Conservation (phyloP, 2,113 vertebrate genomes). For the Sus scrofa region T2T-Sscrofa CM000812.6:153870501-153871000, state of each 20-base stretch:
- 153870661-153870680: conserved; percentile 26
- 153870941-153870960: background rate
- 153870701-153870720: conserved; percentile 55
- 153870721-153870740: conserved; percentile 49
- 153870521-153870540: background rate
- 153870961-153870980: background rate
- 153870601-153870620: background rate
- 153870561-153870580: background rate
- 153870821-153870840: background rate
- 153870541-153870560: background rate
- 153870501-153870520: background rate
- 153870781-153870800: background rate
- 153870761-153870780: conserved; percentile 44
- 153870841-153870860: conserved; percentile 1
- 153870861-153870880: background rate
- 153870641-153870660: conserved; percentile 1
- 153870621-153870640: background rate
- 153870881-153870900: background rate
- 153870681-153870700: background rate
- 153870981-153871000: background rate
- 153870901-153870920: background rate
- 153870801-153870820: conserved; percentile 48
- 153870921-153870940: background rate
- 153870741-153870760: conserved; percentile 47
- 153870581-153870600: background rate